These are phyloP conservation scores for Speoplatyrhinus poulsoni DNA, from an alignment of 2,113 vertebrate genomes.

Conservation along the genomic window DNA sequence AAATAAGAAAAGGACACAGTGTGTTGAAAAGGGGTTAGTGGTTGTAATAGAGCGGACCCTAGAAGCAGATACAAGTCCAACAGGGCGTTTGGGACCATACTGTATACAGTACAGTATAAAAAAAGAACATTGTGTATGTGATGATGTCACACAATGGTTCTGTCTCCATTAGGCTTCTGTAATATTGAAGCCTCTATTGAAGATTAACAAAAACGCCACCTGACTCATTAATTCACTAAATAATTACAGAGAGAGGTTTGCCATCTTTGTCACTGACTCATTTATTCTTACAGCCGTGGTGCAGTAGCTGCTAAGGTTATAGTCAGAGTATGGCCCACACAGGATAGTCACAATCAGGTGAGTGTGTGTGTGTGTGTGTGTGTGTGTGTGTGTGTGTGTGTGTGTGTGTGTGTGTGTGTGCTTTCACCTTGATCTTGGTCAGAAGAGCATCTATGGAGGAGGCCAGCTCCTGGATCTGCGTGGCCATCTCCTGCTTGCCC, in stretches of 20 bases:
- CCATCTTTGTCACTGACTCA: too few species aligned
- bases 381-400: neutral
- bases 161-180: too few species aligned
- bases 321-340: too few species aligned
- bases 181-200: too few species aligned
- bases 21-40: neutral
- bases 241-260: too few species aligned
- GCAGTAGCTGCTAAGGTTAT: too few species aligned
- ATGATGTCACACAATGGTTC: too few species aligned
- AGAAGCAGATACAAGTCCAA: neutral
- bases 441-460: conserved; percentile 83
- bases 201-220: too few species aligned
- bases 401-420: neutral
- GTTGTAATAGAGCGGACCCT: neutral
- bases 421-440: conserved; percentile 89
- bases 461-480: conserved; percentile 87
- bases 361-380: neutral
- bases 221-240: too few species aligned
- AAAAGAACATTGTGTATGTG: neutral
- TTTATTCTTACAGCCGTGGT: too few species aligned
- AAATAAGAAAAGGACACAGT: conserved; percentile 18
- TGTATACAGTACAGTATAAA: neutral
- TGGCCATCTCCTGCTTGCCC: conserved; percentile 89
- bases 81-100: neutral
- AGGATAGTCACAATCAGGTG: neutral